A percentile compares a stretch with the other conserved stretches of the same genome.
Evolutionary conservation across 2,888 invertebrate genomes (phyloP).

Genomic region (Eupithecia pulchellata): DNA sequence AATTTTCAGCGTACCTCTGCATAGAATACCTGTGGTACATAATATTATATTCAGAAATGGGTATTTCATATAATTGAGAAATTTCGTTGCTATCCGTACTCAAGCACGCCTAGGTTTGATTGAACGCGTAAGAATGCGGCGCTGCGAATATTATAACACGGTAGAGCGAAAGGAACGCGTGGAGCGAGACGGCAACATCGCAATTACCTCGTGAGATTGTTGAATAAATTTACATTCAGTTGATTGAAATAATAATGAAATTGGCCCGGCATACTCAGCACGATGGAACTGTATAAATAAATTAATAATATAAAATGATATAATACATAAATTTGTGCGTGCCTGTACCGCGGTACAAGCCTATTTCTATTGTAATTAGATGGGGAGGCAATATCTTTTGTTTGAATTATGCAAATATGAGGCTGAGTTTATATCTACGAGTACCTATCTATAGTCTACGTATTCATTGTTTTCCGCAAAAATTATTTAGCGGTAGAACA

Average conservation of each 20-base stretch:
- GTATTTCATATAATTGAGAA: constrained; percentile 4
- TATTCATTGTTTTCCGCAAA: constrained; percentile 7
- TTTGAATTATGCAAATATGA: constrained; percentile 61
- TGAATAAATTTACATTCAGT: constrained; percentile 86
- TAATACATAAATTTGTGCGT: constrained; percentile 77
- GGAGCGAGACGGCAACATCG: constrained; percentile 68
- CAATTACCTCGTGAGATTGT: constrained; percentile 85
- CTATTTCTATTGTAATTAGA: constrained; percentile 77
- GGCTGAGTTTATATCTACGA: neutral
- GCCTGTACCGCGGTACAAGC: constrained; percentile 54
- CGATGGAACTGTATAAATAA: constrained; percentile 81
- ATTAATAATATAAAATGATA: constrained; percentile 85
- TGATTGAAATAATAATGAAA: constrained; percentile 86
- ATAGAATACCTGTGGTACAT: neutral
- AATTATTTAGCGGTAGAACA: neutral
- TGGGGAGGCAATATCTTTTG: constrained; percentile 60
- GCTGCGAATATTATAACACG: constrained; percentile 63
- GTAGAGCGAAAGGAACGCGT: constrained; percentile 52
- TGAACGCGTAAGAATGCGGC: constrained; percentile 83
- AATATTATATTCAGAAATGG: neutral
- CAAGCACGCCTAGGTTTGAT: constrained; percentile 75
- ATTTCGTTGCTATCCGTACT: constrained; percentile 44
- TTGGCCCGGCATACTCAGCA: constrained; percentile 80
- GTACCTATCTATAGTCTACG: neutral
- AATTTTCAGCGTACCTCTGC: neutral